These are phyloP conservation scores for Salticus scenicus DNA, from an alignment of 2,888 invertebrate species.

Conservation along the genomic window DNA sequence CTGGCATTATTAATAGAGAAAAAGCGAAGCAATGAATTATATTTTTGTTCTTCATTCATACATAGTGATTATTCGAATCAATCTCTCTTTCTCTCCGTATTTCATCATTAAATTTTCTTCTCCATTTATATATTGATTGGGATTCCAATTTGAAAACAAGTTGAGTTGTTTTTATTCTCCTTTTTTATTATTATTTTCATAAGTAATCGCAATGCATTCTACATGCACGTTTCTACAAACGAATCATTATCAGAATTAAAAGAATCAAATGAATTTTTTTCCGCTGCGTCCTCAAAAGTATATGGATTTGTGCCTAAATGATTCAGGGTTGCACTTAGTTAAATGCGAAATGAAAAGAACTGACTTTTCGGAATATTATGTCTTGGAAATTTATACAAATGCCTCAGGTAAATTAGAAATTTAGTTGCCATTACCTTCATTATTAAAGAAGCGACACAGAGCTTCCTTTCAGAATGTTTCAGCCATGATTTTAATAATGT, in stretches of 20 bases:
- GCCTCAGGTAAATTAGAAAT: no score
- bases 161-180: slow-evolving; percentile 30
- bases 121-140: slow-evolving; percentile 67
- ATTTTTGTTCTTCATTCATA: slow-evolving; percentile 41
- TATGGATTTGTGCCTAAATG: background rate
- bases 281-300: background rate
- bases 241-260: slow-evolving; percentile 60
- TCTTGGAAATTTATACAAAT: no score
- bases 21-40: slow-evolving; percentile 32
- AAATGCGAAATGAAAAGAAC: background rate
- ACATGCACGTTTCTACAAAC: slow-evolving; percentile 2
- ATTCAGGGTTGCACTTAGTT: background rate
- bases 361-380: background rate
- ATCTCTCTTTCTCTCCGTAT: slow-evolving; percentile 15
- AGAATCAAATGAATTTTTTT: slow-evolving; percentile 55
- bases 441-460: no score
- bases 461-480: no score
- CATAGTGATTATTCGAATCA: slow-evolving; percentile 45
- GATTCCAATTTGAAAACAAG: slow-evolving; percentile 65
- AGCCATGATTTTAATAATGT: no score
- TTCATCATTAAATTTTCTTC: slow-evolving; percentile 66
- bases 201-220: slow-evolving; percentile 47
- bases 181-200: slow-evolving; percentile 22
- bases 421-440: no score
- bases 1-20: slow-evolving; percentile 63